Evolutionary conservation across 2,797 vertebrate species (phyloP), one percentile per base, ranked within the genome.

Genomic region (Coreius guichenoti): DNA sequence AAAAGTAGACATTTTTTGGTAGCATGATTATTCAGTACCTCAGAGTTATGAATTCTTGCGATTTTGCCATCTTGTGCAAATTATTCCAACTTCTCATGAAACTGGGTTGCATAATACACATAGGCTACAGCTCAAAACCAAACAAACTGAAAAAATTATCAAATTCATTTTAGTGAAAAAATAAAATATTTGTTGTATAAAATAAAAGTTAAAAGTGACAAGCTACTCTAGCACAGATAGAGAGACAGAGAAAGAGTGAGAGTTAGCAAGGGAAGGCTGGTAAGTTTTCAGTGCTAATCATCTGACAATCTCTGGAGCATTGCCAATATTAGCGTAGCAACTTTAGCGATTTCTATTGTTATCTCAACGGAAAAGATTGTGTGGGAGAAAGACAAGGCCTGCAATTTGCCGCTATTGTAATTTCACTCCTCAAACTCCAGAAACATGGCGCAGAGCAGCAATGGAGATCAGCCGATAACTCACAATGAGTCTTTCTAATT

Each of bases 371-470:
- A 83, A 75, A 83, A 54, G 31, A 29, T 43, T 83, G 82, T 29
- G 72, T 49, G 72, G 31, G 54, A 74, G 61, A 83, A 75, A 76
- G 72, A 76, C 72, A 76, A 83, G 72, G 58, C 23, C 58, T 36
- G 43, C 82, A 83, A 83, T 76, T 76, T 83, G 61, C 82, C 7
- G 23, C 56, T 75, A 17, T 54, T 79, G 68, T 87, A 81, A 81
- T 81, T 81, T 86, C n/a, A 43, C 49, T 86, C 65, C 39, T 56
- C 19, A 45, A 76, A 45, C 78, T 75, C 16, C 45, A 26, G 58
- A 73, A 86, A 76, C 72, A 68, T 11, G 43, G 72, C 5, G 2
- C n/a, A 56, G 61, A 51, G 58, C n/a, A 47, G 80, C 33, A 58
- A 29, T 47, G 29, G 14, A 85, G 68, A 79, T 49, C 29, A 58